Percentiles rank a stretch among this genome's conserved stretches.
Evolutionary conservation across 2,888 invertebrate species (phyloP).

Genomic region (Deroplatys truncata): DNA sequence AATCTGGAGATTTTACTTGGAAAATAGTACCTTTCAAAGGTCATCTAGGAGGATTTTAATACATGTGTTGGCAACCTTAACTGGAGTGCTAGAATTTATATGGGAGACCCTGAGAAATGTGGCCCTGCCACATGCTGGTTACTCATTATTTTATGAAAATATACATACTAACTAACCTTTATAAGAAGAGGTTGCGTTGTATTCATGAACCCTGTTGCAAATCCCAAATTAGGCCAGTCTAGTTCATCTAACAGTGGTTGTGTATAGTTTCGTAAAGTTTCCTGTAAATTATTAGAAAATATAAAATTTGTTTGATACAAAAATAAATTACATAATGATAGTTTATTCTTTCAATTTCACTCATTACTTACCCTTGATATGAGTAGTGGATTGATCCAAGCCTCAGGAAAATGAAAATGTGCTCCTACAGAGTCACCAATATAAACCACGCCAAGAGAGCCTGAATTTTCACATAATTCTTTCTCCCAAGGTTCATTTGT

Average conservation of each 20-base stretch:
- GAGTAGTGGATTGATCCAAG: constrained; percentile 44
- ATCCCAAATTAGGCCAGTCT: constrained; percentile 51
- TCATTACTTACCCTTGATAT: constrained; percentile 37
- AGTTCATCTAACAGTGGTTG: constrained; percentile 44
- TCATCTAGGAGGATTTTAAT: too few relatives aligned
- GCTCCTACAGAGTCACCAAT: constrained; percentile 49
- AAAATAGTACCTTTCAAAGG: too few relatives aligned
- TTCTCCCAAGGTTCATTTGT: constrained; percentile 37
- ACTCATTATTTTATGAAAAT: too few relatives aligned
- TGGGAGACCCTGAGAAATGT: too few relatives aligned
- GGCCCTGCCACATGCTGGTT: too few relatives aligned
- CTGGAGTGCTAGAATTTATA: too few relatives aligned
- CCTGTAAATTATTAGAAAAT: constrained; percentile 34
- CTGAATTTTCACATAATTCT: constrained; percentile 34
- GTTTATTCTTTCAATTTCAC: not conserved
- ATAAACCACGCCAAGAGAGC: constrained; percentile 37
- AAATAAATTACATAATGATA: not conserved
- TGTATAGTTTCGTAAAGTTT: constrained; percentile 40
- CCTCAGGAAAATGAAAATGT: constrained; percentile 49
- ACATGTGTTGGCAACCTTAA: too few relatives aligned
- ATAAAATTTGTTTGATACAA: not conserved
- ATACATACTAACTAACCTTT: not conserved
- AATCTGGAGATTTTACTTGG: too few relatives aligned
- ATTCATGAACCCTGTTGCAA: constrained; percentile 44
- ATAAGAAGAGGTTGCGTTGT: constrained; percentile 37